Evolutionary conservation across 2,113 vertebrate species (phyloP).

Genomic region (Zosterops hypoxanthus): DNA sequence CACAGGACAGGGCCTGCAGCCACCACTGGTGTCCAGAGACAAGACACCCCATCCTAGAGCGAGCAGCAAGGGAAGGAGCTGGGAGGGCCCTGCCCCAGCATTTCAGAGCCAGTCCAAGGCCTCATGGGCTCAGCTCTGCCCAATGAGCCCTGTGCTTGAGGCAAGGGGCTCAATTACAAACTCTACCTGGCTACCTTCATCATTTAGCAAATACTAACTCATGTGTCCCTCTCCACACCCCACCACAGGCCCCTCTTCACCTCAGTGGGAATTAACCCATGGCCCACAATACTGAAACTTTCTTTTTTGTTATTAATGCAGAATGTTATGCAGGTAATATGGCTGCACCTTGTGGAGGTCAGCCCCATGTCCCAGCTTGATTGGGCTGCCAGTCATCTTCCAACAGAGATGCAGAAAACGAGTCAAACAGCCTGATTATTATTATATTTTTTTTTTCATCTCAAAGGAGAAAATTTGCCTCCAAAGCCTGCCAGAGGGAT

Average conservation of each 20-base stretch:
- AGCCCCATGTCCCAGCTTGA: background rate
- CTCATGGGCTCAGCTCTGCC: background rate
- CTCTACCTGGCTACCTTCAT: accelerated
- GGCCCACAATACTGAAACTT: background rate
- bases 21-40: too few relatives aligned
- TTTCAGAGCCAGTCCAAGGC: background rate
- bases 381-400: background rate
- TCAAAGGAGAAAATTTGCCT: background rate
- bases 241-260: background rate
- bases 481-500: background rate
- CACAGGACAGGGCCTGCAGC: background rate
- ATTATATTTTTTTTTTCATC: background rate
- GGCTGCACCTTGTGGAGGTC: background rate
- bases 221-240: too few relatives aligned
- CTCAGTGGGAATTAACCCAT: background rate
- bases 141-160: background rate
- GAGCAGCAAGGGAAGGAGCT: background rate
- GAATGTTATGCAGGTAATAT: background rate
- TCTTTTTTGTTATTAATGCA: background rate
- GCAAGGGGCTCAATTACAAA: background rate
- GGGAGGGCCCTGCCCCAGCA: background rate
- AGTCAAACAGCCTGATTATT: background rate
- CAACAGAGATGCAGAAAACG: background rate
- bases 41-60: background rate
- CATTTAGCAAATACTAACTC: background rate